phyloP scores from a whole-genome alignment of 2,113 vertebrate genomes.

The Lophius piscatorius region DNA sequence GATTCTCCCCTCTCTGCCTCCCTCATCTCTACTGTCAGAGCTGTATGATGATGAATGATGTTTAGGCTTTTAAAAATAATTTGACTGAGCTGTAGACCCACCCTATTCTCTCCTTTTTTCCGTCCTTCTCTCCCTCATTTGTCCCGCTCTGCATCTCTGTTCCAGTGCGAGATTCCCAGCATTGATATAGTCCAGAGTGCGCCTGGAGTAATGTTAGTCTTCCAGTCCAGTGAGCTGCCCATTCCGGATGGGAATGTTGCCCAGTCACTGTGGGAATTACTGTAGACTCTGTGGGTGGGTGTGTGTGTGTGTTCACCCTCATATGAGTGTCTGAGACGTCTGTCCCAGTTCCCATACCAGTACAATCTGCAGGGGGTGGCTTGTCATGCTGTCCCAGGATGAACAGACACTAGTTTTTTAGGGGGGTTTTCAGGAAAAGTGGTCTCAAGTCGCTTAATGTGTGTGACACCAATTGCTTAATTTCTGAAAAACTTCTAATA shows the following conservation, averaged over 20 bases:
- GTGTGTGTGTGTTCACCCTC: conserved; percentile 19
- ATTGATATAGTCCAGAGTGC: conserved; percentile 78
- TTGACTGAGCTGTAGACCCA: conserved; percentile 14
- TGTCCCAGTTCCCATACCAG: conserved; percentile 79
- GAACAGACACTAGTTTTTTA: conserved; percentile 23
- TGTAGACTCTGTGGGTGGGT: conserved; percentile 51
- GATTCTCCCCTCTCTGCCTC: conserved; percentile 46
- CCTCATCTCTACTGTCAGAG: conserved; percentile 43
- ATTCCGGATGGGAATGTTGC: conserved; percentile 79
- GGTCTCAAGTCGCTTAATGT: neutral
- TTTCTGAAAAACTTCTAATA: neutral
- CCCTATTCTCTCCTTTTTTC: neutral
- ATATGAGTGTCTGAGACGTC: conserved; percentile 56
- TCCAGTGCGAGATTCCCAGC: conserved; percentile 75
- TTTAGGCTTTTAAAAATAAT: conserved; percentile 45
- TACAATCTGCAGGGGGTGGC: conserved; percentile 61
- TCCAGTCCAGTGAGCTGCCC: conserved; percentile 80
- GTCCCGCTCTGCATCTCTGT: conserved; percentile 46
- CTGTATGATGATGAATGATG: conserved; percentile 10
- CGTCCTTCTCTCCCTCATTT: conserved; percentile 42
- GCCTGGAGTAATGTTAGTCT: conserved; percentile 84
- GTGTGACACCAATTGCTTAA: neutral
- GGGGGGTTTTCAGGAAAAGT: conserved; percentile 5
- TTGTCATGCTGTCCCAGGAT: conserved; percentile 40
- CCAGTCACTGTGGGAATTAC: conserved; percentile 74